Base-by-base conservation (phyloP, 2,113 vertebrate genomes). In the Myrmecophaga tridactyla region DNA sequence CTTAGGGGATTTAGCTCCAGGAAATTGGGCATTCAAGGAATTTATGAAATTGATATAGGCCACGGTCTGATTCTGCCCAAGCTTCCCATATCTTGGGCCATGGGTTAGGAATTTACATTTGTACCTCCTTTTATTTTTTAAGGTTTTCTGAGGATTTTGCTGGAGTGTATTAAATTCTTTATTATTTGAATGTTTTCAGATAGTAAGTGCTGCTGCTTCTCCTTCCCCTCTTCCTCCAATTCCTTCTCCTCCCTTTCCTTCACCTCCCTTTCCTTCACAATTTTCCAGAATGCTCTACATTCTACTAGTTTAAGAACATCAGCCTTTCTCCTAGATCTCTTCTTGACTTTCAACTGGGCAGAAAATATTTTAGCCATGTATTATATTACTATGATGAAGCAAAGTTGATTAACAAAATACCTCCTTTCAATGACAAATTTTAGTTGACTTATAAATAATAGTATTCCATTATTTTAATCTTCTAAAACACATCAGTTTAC, bases 291-390 rank as follows among this genome's bases (percentile, higher is more conserved):
- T 53, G n/a, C 7, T 56, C 53, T 56, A 53, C 18, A 1, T 89
- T 84, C 18, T 93, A 31, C n/a, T 82, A 95, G 87, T 76, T 92
- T 88, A 90, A n/a, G n/a, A n/a, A 94, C 39, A 86, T 92, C 34
- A 89, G 41, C 53, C 17, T 21, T 84, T 93, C 78, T 70, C 36
- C 77, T 76, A 92, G 90, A 51, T 91, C n/a, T 92, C 41, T 93
- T 95, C 58, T 96, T 96, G 65, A 86, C 65, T 87, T 89, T 93
- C 18, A 87, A 67, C 36, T 96, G 70, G 21, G 51, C 56, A 94
- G 77, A 93, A 82, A 83, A 36, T 94, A 72, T 96, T 92, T 88
- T 69, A 94, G 84, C 29, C 17, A 20, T 39, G 86, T 85, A 90
- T 94, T 83, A 39, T 56, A 82, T 87, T 90, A 82, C 39, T 82